Base-by-base conservation (phyloP, 2,888 invertebrate species). In the Psylliodes chrysocephalus region DNA sequence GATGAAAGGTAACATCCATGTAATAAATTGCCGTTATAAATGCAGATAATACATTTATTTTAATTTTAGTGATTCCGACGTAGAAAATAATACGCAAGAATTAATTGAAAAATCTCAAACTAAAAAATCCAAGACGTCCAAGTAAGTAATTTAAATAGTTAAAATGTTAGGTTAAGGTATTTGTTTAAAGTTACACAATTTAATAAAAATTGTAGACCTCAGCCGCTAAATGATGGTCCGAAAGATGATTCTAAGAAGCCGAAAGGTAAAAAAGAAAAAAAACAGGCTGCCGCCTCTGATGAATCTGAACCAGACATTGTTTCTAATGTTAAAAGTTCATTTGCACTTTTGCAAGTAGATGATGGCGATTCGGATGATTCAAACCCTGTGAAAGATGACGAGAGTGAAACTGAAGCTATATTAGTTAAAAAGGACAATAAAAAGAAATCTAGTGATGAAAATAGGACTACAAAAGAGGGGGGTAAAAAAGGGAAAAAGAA, bases 401-500 rank as follows among this genome's bases (percentile, higher is more conserved):
- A 51, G 22, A 79, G 79, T 63, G 84, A 83, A 69, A 74, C 79
- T 67, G 84, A 84, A 64, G 80, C 81, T 70, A 78, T 78, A 71
- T 75, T 79, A 63, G 77, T 78, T 66, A 81, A 81, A 66, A 79
- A 79, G 59, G 82, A 79, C 69, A 82, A 79, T 70, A 81, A 82
- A 67, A 81, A 80, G 68, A 82, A 81, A 71, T 77, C 81, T 60
- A 82, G 82, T 74, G 78, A 82, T 67, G 81, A 81, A 67, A 77
- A 75, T 54, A 74, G 78, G 78, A 82, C 78, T 75, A 56, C 60
- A 22, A 82, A 81, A 72, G 78, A 79, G 63, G 75, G 74, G 59
- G 87, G 87, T 15, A 91, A 91, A 79, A 91, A 91, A 79, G 91
- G 92, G 79, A 87, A 89, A 1, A 92, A 91, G 77, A 91, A 91